Evolutionary conservation across 2,888 invertebrate species (phyloP).

Genomic region (Drosophila cognata): DNA sequence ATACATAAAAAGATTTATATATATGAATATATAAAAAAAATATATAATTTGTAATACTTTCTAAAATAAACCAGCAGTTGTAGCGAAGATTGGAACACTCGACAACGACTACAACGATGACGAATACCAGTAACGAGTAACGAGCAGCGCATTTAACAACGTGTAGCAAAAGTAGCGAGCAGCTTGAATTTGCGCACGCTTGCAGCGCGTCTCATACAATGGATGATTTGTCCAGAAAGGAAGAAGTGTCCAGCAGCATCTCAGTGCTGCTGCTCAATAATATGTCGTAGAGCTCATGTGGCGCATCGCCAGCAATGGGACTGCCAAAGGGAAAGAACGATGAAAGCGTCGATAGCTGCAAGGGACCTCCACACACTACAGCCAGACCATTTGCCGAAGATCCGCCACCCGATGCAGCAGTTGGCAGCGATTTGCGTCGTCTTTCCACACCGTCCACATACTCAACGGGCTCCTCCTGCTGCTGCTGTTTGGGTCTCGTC

Average conservation of each 20-base stretch:
- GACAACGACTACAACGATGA: neutral
- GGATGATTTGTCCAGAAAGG: slow-evolving; percentile 84
- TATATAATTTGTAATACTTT: slow-evolving; percentile 70
- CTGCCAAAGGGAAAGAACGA: slow-evolving; percentile 85
- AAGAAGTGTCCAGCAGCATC: slow-evolving; percentile 82
- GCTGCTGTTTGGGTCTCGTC: slow-evolving; percentile 35
- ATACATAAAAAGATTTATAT: slow-evolving; percentile 7
- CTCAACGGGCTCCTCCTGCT: slow-evolving; percentile 61
- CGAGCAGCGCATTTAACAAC: slow-evolving; percentile 10
- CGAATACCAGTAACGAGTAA: slow-evolving; percentile 6
- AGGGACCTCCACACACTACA: slow-evolving; percentile 41
- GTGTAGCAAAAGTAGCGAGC: slow-evolving; percentile 25
- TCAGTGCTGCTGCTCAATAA: slow-evolving; percentile 83
- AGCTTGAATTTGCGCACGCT: slow-evolving; percentile 1
- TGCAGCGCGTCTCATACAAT: slow-evolving; percentile 70
- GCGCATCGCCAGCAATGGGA: slow-evolving; percentile 81
- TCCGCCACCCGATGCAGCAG: neutral
- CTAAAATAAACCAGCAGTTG: slow-evolving; percentile 44
- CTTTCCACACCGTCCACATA: slow-evolving; percentile 82
- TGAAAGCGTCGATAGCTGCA: slow-evolving; percentile 82
- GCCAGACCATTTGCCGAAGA: slow-evolving; percentile 39
- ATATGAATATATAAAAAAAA: slow-evolving; percentile 30
- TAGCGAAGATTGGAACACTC: slow-evolving; percentile 23
- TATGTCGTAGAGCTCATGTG: slow-evolving; percentile 84
- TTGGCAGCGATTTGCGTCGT: slow-evolving; percentile 61